Evolutionary conservation across 2,797 vertebrate species (phyloP).

Genomic region (Oreochromis grahami): DNA sequence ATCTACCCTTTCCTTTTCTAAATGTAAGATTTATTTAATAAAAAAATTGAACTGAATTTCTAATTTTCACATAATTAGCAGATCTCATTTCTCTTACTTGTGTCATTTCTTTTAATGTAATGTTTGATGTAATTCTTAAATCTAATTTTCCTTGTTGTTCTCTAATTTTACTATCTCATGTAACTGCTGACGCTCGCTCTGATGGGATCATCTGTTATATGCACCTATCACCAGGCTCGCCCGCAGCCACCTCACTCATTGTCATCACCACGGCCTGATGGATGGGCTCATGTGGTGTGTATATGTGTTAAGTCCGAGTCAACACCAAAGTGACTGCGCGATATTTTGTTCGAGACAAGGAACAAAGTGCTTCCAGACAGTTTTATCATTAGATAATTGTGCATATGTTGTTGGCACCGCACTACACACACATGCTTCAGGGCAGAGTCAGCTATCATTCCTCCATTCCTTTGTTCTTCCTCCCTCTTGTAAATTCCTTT

Average conservation of each 20-base stretch:
- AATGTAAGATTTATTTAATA: background rate
- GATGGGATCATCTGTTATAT: conserved; percentile 52
- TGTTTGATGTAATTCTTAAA: background rate
- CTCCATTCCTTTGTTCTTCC: background rate
- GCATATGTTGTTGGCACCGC: conserved; percentile 19
- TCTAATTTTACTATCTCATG: background rate
- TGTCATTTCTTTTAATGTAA: background rate
- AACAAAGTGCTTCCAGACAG: conserved; percentile 13
- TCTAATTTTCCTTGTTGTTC: background rate
- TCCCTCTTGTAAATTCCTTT: background rate
- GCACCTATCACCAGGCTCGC: conserved; percentile 23
- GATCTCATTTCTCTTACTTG: background rate
- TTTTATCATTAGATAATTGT: conserved; percentile 46
- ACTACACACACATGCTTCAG: conserved; percentile 12
- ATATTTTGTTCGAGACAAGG: conserved; percentile 21
- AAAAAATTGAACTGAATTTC: background rate
- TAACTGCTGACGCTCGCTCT: background rate
- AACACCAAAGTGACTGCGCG: conserved; percentile 3
- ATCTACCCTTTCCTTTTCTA: background rate
- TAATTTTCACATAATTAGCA: background rate
- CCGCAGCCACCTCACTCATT: conserved; percentile 45
- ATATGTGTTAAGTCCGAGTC: conserved; percentile 34
- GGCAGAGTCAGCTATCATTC: background rate
- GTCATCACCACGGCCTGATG: conserved; percentile 41
- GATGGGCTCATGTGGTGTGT: conserved; percentile 30